phyloP scores from a whole-genome alignment of 2,888 invertebrate genomes.

The Micropterix aruncella region DNA sequence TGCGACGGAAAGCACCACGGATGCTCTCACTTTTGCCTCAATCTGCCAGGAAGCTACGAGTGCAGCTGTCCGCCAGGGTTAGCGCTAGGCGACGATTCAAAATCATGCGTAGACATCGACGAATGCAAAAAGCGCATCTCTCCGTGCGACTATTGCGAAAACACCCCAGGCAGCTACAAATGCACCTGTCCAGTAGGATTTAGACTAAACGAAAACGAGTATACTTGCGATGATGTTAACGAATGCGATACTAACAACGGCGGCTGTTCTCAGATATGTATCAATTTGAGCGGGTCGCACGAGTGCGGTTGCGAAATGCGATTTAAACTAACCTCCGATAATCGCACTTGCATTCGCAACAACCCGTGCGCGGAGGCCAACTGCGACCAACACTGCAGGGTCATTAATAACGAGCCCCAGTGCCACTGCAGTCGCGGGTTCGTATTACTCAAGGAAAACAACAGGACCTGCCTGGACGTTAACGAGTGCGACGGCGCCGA shows the following conservation, averaged over 20 bases:
- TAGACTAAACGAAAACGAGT: conserved; percentile 15
- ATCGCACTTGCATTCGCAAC: conserved; percentile 17
- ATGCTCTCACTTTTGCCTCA: conserved; percentile 32
- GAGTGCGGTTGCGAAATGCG: conserved; percentile 28
- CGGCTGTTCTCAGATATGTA: conserved; percentile 35
- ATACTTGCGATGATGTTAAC: conserved; percentile 16
- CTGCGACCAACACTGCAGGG: conserved; percentile 6
- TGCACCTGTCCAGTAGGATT: conserved; percentile 18
- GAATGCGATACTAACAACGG: conserved; percentile 22
- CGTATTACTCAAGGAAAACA: conserved; percentile 17
- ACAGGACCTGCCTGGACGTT: conserved; percentile 21
- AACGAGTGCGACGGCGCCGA: conserved; percentile 22
- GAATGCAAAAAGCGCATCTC: conserved; percentile 18
- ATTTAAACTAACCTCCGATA: conserved; percentile 18
- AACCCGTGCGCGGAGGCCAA: conserved; percentile 7
- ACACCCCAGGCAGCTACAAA: conserved; percentile 6
- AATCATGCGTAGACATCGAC: conserved; percentile 24
- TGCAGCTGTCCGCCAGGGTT: conserved; percentile 27
- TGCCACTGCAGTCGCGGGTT: conserved; percentile 31
- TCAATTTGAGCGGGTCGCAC: conserved; percentile 10
- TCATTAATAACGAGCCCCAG: conserved; percentile 10
- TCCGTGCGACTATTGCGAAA: not conserved
- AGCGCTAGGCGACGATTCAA: conserved; percentile 14
- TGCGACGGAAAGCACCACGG: conserved; percentile 24
- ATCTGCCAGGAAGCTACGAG: conserved; percentile 18